Conservation (phyloP, 2,888 invertebrate genomes). For the Taphrorychus bicolor region DNA sequence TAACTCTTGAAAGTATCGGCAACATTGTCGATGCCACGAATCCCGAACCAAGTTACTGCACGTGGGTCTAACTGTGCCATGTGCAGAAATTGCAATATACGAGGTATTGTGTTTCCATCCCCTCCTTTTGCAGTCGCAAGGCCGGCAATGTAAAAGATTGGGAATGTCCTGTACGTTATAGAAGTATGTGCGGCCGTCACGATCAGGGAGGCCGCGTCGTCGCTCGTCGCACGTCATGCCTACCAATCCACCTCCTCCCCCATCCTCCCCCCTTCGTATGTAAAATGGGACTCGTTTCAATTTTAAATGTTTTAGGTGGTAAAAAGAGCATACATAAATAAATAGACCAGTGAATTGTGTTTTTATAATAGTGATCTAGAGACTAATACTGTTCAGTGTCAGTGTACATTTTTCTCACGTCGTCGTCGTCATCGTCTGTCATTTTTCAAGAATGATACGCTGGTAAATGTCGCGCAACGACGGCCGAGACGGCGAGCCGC, state of each 20-base stretch:
- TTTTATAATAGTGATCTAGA: slow-evolving; percentile 35
- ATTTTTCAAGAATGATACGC: neutral
- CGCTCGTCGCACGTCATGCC: too few relatives aligned
- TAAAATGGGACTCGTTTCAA: slow-evolving; percentile 29
- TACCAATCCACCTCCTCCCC: neutral
- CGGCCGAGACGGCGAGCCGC: neutral
- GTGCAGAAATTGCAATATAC: too few relatives aligned
- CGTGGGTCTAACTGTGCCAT: too few relatives aligned
- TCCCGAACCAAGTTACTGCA: too few relatives aligned
- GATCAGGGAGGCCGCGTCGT: too few relatives aligned
- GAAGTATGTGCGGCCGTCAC: too few relatives aligned
- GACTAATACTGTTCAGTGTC: slow-evolving; percentile 30
- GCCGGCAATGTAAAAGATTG: too few relatives aligned
- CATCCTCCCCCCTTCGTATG: neutral
- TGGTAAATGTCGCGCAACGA: neutral
- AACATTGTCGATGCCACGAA: too few relatives aligned
- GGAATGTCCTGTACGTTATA: too few relatives aligned
- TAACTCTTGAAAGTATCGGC: too few relatives aligned
- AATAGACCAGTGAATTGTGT: slow-evolving; percentile 39
- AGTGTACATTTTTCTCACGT: slow-evolving; percentile 12
- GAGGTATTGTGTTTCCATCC: too few relatives aligned
- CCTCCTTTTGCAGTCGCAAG: too few relatives aligned
- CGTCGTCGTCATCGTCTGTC: neutral
- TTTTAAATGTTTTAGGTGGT: slow-evolving; percentile 39
- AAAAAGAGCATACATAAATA: slow-evolving; percentile 25